Conservation (phyloP, 2,888 invertebrate genomes). For the Hirtodrosophila cameraria region DNA sequence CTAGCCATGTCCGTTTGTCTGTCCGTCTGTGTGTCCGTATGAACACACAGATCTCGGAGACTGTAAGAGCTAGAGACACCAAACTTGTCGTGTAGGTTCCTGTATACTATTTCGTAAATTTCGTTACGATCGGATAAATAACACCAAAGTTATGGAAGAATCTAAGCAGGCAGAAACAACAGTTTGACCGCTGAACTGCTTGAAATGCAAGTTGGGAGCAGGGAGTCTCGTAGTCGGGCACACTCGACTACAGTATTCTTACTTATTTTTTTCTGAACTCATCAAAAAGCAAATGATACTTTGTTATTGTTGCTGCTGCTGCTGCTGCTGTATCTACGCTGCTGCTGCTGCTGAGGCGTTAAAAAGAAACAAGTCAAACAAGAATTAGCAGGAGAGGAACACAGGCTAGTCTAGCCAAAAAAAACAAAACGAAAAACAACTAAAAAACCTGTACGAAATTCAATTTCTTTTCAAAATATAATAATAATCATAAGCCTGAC, state of each 20-base stretch:
- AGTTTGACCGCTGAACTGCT: no score
- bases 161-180: no score
- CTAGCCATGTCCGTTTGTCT: no score
- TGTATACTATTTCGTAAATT: no score
- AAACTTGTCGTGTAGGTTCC: no score
- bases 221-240: no score
- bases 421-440: conserved; percentile 1
- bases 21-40: no score
- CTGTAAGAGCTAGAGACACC: no score
- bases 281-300: conserved; percentile 31
- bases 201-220: no score
- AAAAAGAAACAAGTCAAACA: conserved; percentile 65
- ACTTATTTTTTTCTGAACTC: conserved; percentile 26
- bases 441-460: conserved; percentile 54
- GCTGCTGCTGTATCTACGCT: not conserved
- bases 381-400: conserved; percentile 35
- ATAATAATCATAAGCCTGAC: conserved; percentile 23
- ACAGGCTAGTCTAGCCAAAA: conserved; percentile 6
- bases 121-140: no score
- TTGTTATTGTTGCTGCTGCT: conserved; percentile 10
- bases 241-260: not conserved
- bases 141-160: no score
- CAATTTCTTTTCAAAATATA: conserved; percentile 45
- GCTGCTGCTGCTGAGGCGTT: conserved; percentile 1
- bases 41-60: no score